Base-by-base conservation (phyloP, 1,140 invertebrate genomes). In the Melipona quadrifasciata region DNA sequence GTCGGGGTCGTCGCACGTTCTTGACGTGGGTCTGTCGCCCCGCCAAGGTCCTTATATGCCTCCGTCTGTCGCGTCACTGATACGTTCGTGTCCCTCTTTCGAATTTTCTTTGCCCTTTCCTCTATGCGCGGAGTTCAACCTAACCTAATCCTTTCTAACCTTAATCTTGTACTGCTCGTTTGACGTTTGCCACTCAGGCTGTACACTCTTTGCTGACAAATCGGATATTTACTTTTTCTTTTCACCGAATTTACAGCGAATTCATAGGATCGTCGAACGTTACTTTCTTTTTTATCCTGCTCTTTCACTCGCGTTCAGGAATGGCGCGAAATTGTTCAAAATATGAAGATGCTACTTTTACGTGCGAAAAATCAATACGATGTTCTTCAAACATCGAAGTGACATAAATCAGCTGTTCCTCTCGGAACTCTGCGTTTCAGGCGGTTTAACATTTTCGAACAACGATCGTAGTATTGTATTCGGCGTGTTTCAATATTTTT, bases 1-100 rank as follows among this genome's bases (percentile, higher is more conserved):
- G 88, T 93, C 90, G 92, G 93, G 93, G 94, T 94, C 94, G 93
- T 94, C 93, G 94, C 89, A 94, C 94, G 93, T 93, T 93, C 93
- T 93, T 93, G 91, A 92, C 89, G 90, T 88, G 91, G 91, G 93
- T 91, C 92, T 93, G 92, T 93, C 91, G 93, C 94, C 92, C 93
- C 92, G 91, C 88, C 93, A 93, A 94, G 92, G 93, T 93, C 91
- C 89, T 90, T 89, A 81, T 89, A 81, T 80, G 79, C 68, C 80
- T 82, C 58, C 21, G 72, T 86, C 67, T 70, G 19, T 81, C 77
- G 76, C 51, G 67, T 73, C 58, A 58, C 65, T 55, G 82, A 85
- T 76, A 70, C 19, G 51, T 51, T 72, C 47, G 39, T 73, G 27
- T 82, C 57, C 74, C 47, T 67, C 70, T 83, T 67, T 80, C 74